Conservation (phyloP, 2,797 vertebrate species). For the Xenopus petersii region DNA sequence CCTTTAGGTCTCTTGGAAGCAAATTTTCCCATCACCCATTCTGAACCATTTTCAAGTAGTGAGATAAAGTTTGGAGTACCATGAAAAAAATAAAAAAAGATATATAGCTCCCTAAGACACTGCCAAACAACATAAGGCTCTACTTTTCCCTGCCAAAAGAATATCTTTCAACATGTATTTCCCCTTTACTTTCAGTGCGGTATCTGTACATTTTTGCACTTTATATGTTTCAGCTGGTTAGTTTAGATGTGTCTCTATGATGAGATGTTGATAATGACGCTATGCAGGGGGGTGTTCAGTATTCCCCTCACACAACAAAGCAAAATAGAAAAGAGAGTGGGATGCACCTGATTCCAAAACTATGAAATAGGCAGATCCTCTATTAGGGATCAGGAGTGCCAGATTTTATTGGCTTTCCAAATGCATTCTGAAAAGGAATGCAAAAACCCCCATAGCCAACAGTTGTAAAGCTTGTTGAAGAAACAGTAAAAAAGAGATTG, state of each 20-base stretch:
- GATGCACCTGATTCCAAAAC: neutral
- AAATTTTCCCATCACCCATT: constrained; percentile 31
- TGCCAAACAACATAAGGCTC: neutral
- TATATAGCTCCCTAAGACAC: neutral
- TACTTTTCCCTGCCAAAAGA: neutral
- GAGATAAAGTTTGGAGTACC: constrained; percentile 39
- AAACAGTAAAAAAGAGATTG: too few species aligned
- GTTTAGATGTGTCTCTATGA: neutral
- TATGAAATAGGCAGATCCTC: too few species aligned
- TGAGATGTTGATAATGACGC: neutral
- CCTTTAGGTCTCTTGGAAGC: constrained; percentile 32
- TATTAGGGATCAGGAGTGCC: too few species aligned
- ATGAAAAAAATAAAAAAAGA: constrained; percentile 3
- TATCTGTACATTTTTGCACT: neutral
- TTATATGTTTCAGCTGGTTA: neutral
- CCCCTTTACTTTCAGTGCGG: neutral
- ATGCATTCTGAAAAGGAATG: too few species aligned
- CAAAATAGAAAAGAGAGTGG: neutral
- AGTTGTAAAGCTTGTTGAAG: too few species aligned
- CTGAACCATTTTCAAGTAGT: constrained; percentile 34
- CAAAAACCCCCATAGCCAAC: too few species aligned
- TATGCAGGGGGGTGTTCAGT: neutral
- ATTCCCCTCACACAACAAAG: neutral
- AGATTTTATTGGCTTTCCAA: too few species aligned
- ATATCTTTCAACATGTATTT: neutral